Evolutionary conservation across 2,888 invertebrate species (phyloP), one percentile per base, ranked within the genome.

Genomic region (Acronicta alni): DNA sequence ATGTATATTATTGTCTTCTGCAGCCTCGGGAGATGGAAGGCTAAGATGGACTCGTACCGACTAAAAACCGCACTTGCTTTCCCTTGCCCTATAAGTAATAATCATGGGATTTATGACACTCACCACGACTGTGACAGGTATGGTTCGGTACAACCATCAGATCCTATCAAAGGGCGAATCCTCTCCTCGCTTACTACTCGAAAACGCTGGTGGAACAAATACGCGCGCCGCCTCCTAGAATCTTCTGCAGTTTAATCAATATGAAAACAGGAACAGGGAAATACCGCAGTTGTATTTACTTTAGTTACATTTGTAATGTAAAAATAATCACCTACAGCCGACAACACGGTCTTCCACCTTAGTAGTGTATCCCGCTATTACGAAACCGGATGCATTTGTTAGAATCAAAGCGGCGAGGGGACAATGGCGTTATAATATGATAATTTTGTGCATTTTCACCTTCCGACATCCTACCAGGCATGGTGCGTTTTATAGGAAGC

Each of bases 361-460:
- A 64, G 18, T 15, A 56, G 26, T 32, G 57, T 56, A 60, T 67
- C 63, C 70, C 76, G 49, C 61, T 71, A 67, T 81, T 81, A 77
- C 71, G 74, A 74, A 71, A 80, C 70, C 81, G 81, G 81, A 82
- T 82, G 77, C 81, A 70, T 79, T 77, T 62, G 76, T 70, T 74
- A 68, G 66, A 72, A 76, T 64, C 76, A 72, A 75, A 71, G 71
- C 68, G 75, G 58, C 64, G 53, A 52, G 56, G 56, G 71, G 67
- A 79, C 76, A 79, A 79, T 82, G 70, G 71, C 17, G 68, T 78
- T 71, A 72, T 67, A 75, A 73, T 86, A 87, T 87, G 83, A 82
- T 86, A 85, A 87, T 86, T 83, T 84, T 80, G 83, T 83, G 77
- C 85, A 82, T 85, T 86, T 86, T 84, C 84, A 87, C 85, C 84